Base-by-base conservation (phyloP, 2,888 invertebrate genomes). In the Alitta virens region DNA sequence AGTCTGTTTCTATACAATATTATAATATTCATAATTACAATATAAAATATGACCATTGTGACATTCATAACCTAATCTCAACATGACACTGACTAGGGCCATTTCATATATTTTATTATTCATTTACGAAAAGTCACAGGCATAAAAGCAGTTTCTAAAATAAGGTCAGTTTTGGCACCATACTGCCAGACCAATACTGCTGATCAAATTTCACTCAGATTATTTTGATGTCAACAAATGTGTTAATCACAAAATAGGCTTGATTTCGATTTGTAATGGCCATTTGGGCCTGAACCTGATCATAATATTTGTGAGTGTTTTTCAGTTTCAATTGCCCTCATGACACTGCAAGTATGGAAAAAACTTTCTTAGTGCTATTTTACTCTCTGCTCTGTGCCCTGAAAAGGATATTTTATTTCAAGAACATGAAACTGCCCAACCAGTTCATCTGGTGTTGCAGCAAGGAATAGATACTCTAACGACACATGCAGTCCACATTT, bases 211-310 rank as follows among this genome's bases (percentile, higher is more conserved):
- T 3, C 14, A 65, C 49, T 42, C 58, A 49, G 14, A 33, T 33
- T 33, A 33, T 12, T 12, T 33, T 33, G 33, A 33, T 7, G 33
- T 33, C 33, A 33, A 33, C 7, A 51, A 59, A 60, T 38, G 67
- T 67, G 51, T 42, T 63, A 12, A 67, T 61, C 26, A 61, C 53
- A 59, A 67, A 65, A 60, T 50, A 57, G 43, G 65, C 61, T 7
- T 27, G 9, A 18, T 60, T 33, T 46, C 58, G 42, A 16, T 60
- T 53, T 27, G 46, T 57, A 14, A 67, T 53, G 27, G 26, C 55
- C 52, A 69, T 21, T 56, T 69, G 68, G 26, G 67, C 67, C 51
- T 69, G 68, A 23, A 68, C 27, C 46, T 69, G 66, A 56, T 56
- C 33, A 56, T 63, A 68, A 60, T 68, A 68, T 12, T 59, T 61